Evolutionary conservation across 1,140 invertebrate genomes (phyloP), one percentile per base, ranked within the genome.

Genomic region (Sarcophaga bullata): DNA sequence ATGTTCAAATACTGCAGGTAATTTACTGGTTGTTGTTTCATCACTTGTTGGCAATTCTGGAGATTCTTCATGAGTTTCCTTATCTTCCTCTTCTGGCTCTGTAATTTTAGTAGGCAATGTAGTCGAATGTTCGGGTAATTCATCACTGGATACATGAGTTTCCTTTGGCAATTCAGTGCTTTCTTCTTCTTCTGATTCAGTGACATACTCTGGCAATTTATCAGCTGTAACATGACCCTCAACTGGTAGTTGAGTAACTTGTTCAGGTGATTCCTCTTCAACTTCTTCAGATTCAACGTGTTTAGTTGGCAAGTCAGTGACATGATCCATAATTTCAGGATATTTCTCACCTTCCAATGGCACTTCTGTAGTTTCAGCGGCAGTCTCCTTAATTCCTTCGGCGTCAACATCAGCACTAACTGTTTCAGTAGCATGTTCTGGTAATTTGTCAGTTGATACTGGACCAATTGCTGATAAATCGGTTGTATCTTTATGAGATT

Each of bases 361-460:
- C 54, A 58, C 9, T 73, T 46, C 73, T 11, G 73, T 46, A 76
- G 13, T n/a, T 49, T 48, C 62, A 25, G 62, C 25, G 25, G 25
- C 25, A 37, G 25, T 37, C 25, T 37, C 25, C 4, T 37, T 37
- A 37, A 37, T 37, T 1, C 25, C 54, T 0, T 13, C 54, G 6
- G 54, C 15, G 15, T 58, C 62, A 8, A 10, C 10, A 8, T 68
- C 62, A 19, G 17, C 19, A 68, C n/a, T 68, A 10, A 19, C n/a
- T 25, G 19, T 9, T 68, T 68, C 62, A 9, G 62, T 68, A 19
- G 9, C 62, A 68, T 68, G 58, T 80, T 75, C 73, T 2, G 81
- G 72, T 84, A 80, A 72, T 73, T 81, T 72, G 82, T 82, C 82
- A 52, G 80, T 19, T 83, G 37, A 58, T 3, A 58, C 52, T 58